These are phyloP conservation scores for Pollenia labialis DNA, from an alignment of 2,888 invertebrate species.

Conservation along the genomic window DNA sequence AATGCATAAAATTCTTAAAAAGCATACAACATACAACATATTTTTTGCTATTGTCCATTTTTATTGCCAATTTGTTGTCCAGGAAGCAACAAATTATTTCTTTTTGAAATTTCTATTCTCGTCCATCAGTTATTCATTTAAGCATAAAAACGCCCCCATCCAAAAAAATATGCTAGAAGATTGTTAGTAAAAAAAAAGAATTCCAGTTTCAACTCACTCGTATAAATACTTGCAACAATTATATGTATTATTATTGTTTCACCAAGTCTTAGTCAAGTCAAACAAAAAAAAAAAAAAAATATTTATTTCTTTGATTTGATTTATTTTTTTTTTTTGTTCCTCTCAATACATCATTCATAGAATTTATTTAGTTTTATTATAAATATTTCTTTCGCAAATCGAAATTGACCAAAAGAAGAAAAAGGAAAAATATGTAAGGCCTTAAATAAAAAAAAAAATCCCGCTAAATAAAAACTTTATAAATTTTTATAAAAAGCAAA, in stretches of 20 bases:
- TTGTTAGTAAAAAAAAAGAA: neutral
- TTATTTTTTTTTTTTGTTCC: neutral
- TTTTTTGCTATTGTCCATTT: neutral
- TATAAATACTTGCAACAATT: constrained; percentile 59
- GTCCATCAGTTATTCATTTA: constrained; percentile 51
- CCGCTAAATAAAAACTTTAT: neutral
- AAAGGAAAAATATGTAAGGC: neutral
- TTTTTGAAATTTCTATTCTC: constrained; percentile 18
- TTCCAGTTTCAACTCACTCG: constrained; percentile 51
- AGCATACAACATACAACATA: neutral
- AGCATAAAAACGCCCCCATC: constrained; percentile 56
- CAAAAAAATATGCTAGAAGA: constrained; percentile 18
- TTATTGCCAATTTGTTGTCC: neutral
- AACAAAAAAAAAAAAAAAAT: constrained; percentile 30
- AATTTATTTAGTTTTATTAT: constrained; percentile 58
- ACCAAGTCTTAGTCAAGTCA: constrained; percentile 49
- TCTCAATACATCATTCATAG: constrained; percentile 42
- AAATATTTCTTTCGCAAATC: neutral
- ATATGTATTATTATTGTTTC: constrained; percentile 68
- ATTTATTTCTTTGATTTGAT: constrained; percentile 53
- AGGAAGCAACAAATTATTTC: neutral
- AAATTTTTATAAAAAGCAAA: too few relatives aligned
- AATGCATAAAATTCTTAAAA: neutral
- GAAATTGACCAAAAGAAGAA: neutral
- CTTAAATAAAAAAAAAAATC: neutral